Percentiles rank a stretch among this genome's conserved stretches.
phyloP scores from a whole-genome alignment of 2,888 invertebrate genomes.

The Caenorhabditis sp. region DNA sequence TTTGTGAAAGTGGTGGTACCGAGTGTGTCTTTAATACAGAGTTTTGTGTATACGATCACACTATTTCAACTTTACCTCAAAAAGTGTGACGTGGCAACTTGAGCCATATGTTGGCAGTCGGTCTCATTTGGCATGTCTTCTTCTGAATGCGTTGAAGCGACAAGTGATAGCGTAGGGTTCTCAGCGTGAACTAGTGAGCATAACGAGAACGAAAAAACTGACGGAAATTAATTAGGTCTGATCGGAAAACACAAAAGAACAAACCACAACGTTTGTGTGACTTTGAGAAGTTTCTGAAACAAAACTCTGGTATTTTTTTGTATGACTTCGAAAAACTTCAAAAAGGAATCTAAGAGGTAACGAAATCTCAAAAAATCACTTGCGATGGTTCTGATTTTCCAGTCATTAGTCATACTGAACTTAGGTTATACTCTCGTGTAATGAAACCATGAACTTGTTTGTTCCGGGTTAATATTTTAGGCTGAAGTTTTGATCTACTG shows the following conservation, averaged over 20 bases:
- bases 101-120: conserved; percentile 35
- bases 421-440: background rate
- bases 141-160: conserved; percentile 6
- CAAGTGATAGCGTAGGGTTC: background rate
- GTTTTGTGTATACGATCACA: too few relatives aligned
- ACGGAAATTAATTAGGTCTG: background rate
- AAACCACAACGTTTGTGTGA: background rate
- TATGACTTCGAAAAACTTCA: background rate
- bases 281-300: too few relatives aligned
- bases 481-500: too few relatives aligned
- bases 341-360: background rate
- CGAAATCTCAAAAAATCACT: background rate
- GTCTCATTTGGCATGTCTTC: conserved; percentile 14
- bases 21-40: too few relatives aligned
- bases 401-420: conserved; percentile 11
- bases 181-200: background rate
- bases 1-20: too few relatives aligned
- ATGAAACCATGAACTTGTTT: background rate
- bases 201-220: background rate
- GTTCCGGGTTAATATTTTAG: background rate
- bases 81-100: conserved; percentile 33
- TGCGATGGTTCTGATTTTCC: conserved; percentile 8
- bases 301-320: background rate
- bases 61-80: conserved; percentile 13
- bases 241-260: background rate